Evolutionary conservation across 2,888 invertebrate genomes (phyloP).

Genomic region (Volucella inflata): DNA sequence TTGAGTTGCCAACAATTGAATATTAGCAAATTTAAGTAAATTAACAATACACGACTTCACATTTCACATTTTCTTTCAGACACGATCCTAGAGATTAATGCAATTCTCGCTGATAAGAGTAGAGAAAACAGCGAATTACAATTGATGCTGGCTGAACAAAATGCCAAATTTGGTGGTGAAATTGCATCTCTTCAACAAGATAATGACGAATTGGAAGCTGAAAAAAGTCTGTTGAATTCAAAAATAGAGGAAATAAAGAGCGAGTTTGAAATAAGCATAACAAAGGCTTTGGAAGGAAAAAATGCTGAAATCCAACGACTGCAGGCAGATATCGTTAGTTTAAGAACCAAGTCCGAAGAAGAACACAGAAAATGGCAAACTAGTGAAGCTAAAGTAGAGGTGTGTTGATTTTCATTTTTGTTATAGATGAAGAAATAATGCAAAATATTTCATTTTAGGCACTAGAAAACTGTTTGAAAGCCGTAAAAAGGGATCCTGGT

Average conservation of each 20-base stretch:
- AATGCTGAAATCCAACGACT: constrained; percentile 81
- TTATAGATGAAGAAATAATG: neutral
- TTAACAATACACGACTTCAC: no score
- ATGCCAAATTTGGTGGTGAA: constrained; percentile 85
- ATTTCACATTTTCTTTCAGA: constrained; percentile 77
- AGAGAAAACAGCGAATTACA: constrained; percentile 85
- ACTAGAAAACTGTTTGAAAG: constrained; percentile 84
- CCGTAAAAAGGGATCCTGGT: constrained; percentile 83
- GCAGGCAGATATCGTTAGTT: constrained; percentile 80
- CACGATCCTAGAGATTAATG: constrained; percentile 85
- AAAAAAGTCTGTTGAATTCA: constrained; percentile 81
- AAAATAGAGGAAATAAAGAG: constrained; percentile 81
- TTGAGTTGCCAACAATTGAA: no score
- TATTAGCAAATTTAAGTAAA: no score
- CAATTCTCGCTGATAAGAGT: constrained; percentile 85
- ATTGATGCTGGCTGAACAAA: constrained; percentile 81
- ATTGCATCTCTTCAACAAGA: constrained; percentile 85
- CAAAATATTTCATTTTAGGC: constrained; percentile 76
- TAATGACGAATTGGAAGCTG: constrained; percentile 85
- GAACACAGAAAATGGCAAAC: constrained; percentile 81
- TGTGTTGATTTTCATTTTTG: constrained; percentile 40
- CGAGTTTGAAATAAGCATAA: constrained; percentile 82
- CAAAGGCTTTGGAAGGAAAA: constrained; percentile 80
- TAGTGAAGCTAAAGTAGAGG: constrained; percentile 82
- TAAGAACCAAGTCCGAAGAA: constrained; percentile 79